A percentile compares a stretch with the other conserved stretches of the same genome.
Conservation (phyloP, 2,888 invertebrate species). For the Aplocera efformata region DNA sequence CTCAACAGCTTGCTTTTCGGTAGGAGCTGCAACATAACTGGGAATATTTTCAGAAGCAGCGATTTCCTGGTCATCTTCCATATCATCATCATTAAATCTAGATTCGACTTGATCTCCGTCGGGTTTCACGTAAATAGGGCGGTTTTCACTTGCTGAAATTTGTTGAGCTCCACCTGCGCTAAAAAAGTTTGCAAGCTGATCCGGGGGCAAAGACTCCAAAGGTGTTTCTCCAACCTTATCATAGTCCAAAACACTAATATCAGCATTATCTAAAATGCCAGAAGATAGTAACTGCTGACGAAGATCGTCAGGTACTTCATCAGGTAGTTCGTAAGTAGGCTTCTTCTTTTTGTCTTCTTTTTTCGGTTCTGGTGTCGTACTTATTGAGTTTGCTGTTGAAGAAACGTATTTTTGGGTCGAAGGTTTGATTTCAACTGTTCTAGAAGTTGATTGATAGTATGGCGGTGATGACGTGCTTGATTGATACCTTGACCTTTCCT, state of each 20-base stretch:
- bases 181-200: slow-evolving; percentile 92
- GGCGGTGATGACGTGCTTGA: slow-evolving; percentile 55
- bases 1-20: slow-evolving; percentile 82
- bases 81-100: slow-evolving; percentile 62
- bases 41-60: slow-evolving; percentile 78
- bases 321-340: slow-evolving; percentile 83
- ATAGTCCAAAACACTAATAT: slow-evolving; percentile 92
- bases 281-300: slow-evolving; percentile 90
- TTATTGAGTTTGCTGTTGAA: slow-evolving; percentile 71
- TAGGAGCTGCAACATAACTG: slow-evolving; percentile 55
- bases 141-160: slow-evolving; percentile 85
- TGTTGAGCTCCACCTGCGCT: slow-evolving; percentile 90
- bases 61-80: slow-evolving; percentile 77
- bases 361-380: slow-evolving; percentile 58
- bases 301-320: slow-evolving; percentile 93
- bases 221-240: slow-evolving; percentile 93
- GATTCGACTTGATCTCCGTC: slow-evolving; percentile 81
- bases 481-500: slow-evolving; percentile 62
- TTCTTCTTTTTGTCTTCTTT: slow-evolving; percentile 81
- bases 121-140: slow-evolving; percentile 83
- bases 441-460: slow-evolving; percentile 66
- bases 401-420: slow-evolving; percentile 74
- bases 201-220: slow-evolving; percentile 90
- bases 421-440: slow-evolving; percentile 71
- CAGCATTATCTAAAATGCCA: slow-evolving; percentile 92